Conservation (phyloP, 2,888 invertebrate species). For the Cheiracanthium punctorium region DNA sequence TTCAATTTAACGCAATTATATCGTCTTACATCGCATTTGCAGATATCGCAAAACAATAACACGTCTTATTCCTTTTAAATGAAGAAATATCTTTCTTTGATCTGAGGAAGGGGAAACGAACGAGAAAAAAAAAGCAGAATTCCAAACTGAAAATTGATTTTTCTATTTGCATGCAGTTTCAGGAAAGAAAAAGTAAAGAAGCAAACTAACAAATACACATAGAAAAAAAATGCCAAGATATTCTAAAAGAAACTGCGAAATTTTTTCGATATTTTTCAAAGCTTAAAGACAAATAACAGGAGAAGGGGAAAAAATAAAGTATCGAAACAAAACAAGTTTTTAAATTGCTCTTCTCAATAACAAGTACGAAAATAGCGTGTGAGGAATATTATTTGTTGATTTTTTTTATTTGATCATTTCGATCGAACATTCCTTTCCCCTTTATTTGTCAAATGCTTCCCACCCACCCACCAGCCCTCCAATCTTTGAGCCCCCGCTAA, state of each 20-base stretch:
- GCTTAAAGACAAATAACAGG: neutral
- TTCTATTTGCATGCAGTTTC: slow-evolving; percentile 2
- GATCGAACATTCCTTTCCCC: slow-evolving; percentile 27
- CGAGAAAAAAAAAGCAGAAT: neutral
- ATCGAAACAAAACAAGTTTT: slow-evolving; percentile 12
- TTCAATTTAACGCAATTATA: neutral
- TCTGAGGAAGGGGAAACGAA: neutral
- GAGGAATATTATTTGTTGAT: slow-evolving; percentile 43
- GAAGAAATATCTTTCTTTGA: neutral
- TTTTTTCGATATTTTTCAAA: neutral
- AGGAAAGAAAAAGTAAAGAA: neutral
- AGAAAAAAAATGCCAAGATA: neutral
- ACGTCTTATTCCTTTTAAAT: neutral
- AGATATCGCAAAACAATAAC: neutral
- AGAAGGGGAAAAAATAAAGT: too few species aligned
- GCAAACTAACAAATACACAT: neutral
- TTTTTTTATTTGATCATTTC: slow-evolving; percentile 34
- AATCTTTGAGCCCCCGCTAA: slow-evolving; percentile 20
- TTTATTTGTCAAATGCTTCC: slow-evolving; percentile 11
- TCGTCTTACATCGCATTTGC: neutral
- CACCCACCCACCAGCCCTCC: too few species aligned
- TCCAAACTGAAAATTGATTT: neutral
- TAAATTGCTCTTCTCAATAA: slow-evolving; percentile 58
- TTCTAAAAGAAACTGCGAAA: neutral
- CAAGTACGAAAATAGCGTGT: slow-evolving; percentile 38